phyloP scores from a whole-genome alignment of 2,888 invertebrate species.

The Drosophila falleni region DNA sequence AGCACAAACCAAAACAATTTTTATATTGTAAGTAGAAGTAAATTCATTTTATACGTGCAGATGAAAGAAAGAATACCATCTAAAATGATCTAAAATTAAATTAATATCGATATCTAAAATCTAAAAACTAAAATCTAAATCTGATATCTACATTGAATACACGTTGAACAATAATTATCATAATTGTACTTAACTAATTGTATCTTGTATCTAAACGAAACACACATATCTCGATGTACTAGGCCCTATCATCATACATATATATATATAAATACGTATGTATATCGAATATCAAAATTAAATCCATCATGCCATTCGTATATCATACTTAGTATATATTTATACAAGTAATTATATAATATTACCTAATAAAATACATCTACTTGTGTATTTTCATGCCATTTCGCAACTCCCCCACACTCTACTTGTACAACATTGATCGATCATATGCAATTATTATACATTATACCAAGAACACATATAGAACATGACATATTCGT shows the following conservation, averaged over 20 bases:
- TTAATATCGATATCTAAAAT: constrained; percentile 37
- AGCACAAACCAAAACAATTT: constrained; percentile 65
- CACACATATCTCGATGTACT: constrained; percentile 75
- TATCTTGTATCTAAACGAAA: constrained; percentile 78
- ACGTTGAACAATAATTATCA: constrained; percentile 78
- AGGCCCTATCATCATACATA: constrained; percentile 40
- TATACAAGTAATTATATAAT: constrained; percentile 25
- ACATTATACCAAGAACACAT: constrained; percentile 43
- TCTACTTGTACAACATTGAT: constrained; percentile 68
- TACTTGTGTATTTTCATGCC: constrained; percentile 39
- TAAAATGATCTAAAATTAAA: constrained; percentile 40
- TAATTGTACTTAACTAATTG: constrained; percentile 77
- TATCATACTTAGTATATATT: constrained; percentile 36
- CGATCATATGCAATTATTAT: constrained; percentile 76
- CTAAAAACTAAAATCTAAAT: constrained; percentile 51
- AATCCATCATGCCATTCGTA: constrained; percentile 46
- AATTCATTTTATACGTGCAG: constrained; percentile 73
- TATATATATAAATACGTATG: constrained; percentile 17
- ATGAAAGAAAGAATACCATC: constrained; percentile 49
- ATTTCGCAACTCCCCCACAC: constrained; percentile 56
- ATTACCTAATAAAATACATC: constrained; percentile 23
- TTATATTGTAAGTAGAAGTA: constrained; percentile 76
- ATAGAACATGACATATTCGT: constrained; percentile 54
- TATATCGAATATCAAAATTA: constrained; percentile 39
- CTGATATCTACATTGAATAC: constrained; percentile 65